Evolutionary conservation across 1,140 invertebrate species (phyloP), one percentile per base, ranked within the genome.

Genomic region (Apocrypta bakeri): DNA sequence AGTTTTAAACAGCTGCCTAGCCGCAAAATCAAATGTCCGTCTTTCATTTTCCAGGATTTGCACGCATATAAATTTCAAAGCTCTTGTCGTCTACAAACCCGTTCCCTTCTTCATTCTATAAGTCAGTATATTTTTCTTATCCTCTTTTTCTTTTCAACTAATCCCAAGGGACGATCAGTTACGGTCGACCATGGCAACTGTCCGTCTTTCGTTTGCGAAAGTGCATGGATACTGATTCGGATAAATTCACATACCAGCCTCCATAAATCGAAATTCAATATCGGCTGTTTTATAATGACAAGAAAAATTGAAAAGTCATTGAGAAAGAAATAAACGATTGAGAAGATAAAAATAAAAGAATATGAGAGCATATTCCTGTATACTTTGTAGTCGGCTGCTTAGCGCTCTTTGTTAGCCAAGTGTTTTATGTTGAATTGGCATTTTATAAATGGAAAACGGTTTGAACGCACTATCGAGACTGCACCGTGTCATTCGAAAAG

Each of bases 211-310:
- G 85, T 88, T 88, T 85, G 81, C 75, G 83, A 77, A 68, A 83
- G 79, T 82, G 82, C 81, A 85, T 85, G 80, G 79, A 76, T n/a
- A 48, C 73, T 87, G 87, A 88, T 88, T 83, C 82, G 84, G 85
- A 85, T 86, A 84, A 84, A 89, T 87, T 86, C 78, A 68, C 79
- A 31, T 69, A 69, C 78, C 24, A 29, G 80, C 63, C 6, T 74
- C 84, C 83, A 77, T 48, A 71, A 85, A 87, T 86, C 74, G 82
- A 87, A 86, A 87, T 89, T 88, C 85, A 87, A 89, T 89, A 89
- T 88, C 80, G 79, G 24, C 63, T 17, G 29, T 21, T 48, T 25
- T 1, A 29, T 64, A 1, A 11, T 24, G 27, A 71, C 29, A 80
- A 71, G 31, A 81, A 72, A 27, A 61, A 48, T 61, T 76, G 63